A percentile compares a stretch with the other conserved stretches of the same genome.
Evolutionary conservation across 2,797 vertebrate species (phyloP).

Genomic region (Pangasius larnaudii): DNA sequence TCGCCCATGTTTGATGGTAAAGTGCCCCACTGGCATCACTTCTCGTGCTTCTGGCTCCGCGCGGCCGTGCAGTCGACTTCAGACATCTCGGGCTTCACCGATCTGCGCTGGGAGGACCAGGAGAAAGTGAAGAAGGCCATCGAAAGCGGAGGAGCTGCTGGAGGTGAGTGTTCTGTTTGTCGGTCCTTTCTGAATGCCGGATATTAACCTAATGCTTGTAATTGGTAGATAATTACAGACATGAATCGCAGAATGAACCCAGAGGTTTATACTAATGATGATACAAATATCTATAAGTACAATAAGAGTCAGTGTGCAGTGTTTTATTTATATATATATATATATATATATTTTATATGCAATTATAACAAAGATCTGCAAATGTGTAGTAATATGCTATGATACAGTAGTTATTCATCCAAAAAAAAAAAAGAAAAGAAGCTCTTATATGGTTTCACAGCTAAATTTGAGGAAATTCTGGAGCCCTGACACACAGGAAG

Average conservation of each 20-base stretch:
- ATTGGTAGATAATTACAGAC: background rate
- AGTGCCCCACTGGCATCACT: constrained; percentile 98
- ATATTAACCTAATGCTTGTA: no score
- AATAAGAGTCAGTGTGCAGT: background rate
- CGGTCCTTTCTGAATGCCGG: no score
- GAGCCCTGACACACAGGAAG: background rate
- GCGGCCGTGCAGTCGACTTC: constrained; percentile 78
- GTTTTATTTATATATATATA: no score
- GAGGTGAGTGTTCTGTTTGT: constrained; percentile 63
- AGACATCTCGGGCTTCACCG: constrained; percentile 88
- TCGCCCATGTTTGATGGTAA: constrained; percentile 98
- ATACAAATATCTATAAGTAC: no score
- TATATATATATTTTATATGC: no score
- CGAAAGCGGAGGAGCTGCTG: constrained; percentile 82
- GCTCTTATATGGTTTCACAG: background rate
- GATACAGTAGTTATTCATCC: background rate
- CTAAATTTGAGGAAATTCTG: background rate
- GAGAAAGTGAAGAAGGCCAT: constrained; percentile 94
- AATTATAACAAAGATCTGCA: no score
- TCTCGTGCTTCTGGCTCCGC: constrained; percentile 94
- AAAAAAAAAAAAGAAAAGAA: no score
- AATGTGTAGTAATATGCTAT: background rate
- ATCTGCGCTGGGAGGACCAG: constrained; percentile 95
- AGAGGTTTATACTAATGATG: background rate
- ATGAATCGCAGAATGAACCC: background rate